phyloP scores from a whole-genome alignment of 2,797 vertebrate genomes.

The Sylvilagus floridanus region DNA sequence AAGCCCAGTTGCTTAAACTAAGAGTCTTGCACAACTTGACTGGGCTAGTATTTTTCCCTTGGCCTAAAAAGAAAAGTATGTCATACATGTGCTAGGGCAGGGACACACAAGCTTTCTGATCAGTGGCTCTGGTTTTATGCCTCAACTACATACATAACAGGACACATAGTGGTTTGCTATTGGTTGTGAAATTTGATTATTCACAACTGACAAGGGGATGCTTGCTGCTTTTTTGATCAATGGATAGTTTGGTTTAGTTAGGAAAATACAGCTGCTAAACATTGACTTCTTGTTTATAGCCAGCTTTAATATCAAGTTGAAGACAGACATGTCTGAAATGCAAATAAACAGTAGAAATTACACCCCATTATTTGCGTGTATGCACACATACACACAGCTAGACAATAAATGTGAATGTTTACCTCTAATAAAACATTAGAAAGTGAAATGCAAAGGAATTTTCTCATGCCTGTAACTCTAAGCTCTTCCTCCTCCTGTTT shows the following conservation, averaged over 20 bases:
- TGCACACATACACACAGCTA: background rate
- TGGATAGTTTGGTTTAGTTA: background rate
- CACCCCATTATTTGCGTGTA: accelerated
- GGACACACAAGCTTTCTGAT: background rate
- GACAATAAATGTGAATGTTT: background rate
- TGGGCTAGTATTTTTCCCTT: background rate
- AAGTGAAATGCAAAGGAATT: background rate
- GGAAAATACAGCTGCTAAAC: slow-evolving; percentile 22
- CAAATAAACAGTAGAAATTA: background rate
- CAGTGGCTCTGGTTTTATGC: background rate
- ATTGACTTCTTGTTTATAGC: slow-evolving; percentile 41
- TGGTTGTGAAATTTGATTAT: slow-evolving; percentile 49
- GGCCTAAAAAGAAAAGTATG: slow-evolving; percentile 16
- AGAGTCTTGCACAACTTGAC: background rate
- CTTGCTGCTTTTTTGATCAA: background rate
- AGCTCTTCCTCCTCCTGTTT: background rate
- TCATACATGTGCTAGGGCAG: background rate
- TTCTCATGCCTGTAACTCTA: background rate
- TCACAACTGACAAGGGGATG: background rate
- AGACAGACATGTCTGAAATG: slow-evolving; percentile 10
- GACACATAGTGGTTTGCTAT: background rate
- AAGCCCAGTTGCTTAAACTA: background rate
- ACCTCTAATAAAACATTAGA: background rate
- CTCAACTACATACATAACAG: background rate
- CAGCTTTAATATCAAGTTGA: slow-evolving; percentile 26